These are phyloP conservation scores for Protophormia terraenovae DNA, from an alignment of 2,888 invertebrate genomes.

Conservation along the genomic window DNA sequence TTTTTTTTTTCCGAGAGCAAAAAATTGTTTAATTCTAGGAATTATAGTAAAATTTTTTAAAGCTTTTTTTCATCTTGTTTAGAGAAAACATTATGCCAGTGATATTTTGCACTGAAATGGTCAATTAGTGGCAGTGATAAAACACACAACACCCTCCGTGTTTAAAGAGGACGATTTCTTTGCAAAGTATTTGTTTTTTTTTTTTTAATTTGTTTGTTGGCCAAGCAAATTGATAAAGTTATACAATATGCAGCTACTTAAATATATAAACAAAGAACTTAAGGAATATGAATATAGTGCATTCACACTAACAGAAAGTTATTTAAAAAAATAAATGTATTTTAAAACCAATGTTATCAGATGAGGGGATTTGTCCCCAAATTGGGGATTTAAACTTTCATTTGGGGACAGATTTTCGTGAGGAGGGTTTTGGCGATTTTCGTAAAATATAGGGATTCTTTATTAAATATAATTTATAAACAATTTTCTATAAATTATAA, in stretches of 20 bases:
- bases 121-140: conserved; percentile 68
- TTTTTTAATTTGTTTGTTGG: not conserved
- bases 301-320: not conserved
- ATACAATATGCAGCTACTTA: not conserved
- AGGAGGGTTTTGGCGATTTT: too few species aligned
- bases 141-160: conserved; percentile 68
- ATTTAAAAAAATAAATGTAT: too few species aligned
- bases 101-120: conserved; percentile 49
- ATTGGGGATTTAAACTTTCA: too few species aligned
- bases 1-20: too few species aligned
- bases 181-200: too few species aligned
- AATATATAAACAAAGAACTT: too few species aligned
- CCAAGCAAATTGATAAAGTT: not conserved
- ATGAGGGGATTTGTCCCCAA: too few species aligned
- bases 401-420: too few species aligned
- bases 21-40: conserved; percentile 10
- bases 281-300: not conserved
- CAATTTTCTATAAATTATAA: too few species aligned
- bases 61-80: not conserved
- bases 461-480: too few species aligned
- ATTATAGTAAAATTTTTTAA: not conserved
- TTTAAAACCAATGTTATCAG: too few species aligned
- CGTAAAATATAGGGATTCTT: too few species aligned
- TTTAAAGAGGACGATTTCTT: conserved; percentile 50
- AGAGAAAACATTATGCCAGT: conserved; percentile 25